Evolutionary conservation across 2,888 invertebrate species (phyloP), one percentile per base, ranked within the genome.

Genomic region (Thymelicus sylvestris): DNA sequence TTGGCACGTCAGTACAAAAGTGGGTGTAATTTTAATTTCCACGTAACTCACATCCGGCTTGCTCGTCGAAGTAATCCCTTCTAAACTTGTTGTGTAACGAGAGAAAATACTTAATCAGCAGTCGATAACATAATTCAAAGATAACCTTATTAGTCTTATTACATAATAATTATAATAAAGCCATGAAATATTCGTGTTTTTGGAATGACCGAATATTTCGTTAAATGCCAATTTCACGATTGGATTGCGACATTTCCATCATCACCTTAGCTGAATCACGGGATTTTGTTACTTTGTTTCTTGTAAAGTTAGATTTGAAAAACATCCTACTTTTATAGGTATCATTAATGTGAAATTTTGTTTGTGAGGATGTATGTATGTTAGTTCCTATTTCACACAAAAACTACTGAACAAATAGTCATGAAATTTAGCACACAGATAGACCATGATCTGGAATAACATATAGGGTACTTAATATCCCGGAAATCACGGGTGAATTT

Each of bases 71-170:
- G 38, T 38, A 24, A 57, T 31, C 12, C 38, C 59, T 39, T 59
- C 59, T 38, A 59, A 59, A 59, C 57, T 52, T 12, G 59, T 59
- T 59, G 39, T 59, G 39, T 59, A 59, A 59, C 38, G 13, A 38
- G 59, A n/a, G 59, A 59, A 59, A 59, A 38, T 59, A 59, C n/a
- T 59, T 38, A 59, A 38, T 59, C 59, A 59, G 38, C 38, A 38
- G 38, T n/a, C 59, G 38, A 59, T 59, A 59, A 59, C n/a, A 38
- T n/a, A 39, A 31, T 57, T 6, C 31, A 15, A 55, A 55, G 55
- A 55, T 55, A 55, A 55, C 55, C 55, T 55, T 55, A 19, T 55
- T 55, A 55, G 12, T 24, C 55, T 55, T 55, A 19, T 55, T 55
- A 24, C 55, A 55, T 55, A 24, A 55, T 55, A 55, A 55, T 55